These are phyloP conservation scores for Caretta caretta DNA, from an alignment of 2,113 vertebrate species.

Conservation along the genomic window DNA sequence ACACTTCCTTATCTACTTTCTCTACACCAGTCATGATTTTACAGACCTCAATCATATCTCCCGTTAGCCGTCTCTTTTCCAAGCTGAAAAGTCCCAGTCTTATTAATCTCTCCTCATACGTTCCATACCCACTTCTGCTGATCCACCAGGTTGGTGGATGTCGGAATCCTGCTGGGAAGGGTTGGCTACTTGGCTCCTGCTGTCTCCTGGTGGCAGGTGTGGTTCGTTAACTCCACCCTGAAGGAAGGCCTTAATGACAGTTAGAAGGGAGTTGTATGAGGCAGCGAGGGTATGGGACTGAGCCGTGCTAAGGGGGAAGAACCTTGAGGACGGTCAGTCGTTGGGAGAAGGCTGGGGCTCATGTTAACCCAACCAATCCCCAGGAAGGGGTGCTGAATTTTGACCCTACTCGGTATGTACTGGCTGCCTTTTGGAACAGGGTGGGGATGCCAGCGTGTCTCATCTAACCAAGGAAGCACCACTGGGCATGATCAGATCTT, in stretches of 20 bases:
- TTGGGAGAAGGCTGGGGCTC: neutral
- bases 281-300: neutral
- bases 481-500: neutral
- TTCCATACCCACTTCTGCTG: no score
- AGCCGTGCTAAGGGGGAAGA: accelerated
- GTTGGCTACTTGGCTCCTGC: neutral
- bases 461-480: neutral
- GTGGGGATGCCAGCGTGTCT: neutral
- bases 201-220: neutral
- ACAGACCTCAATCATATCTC: no score
- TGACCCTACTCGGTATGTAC: no score
- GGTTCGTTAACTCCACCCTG: neutral
- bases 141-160: no score
- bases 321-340: neutral
- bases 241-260: accelerated
- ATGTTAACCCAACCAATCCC: neutral
- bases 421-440: neutral
- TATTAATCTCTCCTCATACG: no score
- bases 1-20: no score
- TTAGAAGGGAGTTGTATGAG: neutral
- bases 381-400: neutral
- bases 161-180: neutral
- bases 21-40: no score
- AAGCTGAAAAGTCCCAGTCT: no score
- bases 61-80: no score